Percentiles rank a stretch among this genome's conserved stretches.
Evolutionary conservation across 2,113 vertebrate species (phyloP).

Genomic region (Opisthocomus hoazin): DNA sequence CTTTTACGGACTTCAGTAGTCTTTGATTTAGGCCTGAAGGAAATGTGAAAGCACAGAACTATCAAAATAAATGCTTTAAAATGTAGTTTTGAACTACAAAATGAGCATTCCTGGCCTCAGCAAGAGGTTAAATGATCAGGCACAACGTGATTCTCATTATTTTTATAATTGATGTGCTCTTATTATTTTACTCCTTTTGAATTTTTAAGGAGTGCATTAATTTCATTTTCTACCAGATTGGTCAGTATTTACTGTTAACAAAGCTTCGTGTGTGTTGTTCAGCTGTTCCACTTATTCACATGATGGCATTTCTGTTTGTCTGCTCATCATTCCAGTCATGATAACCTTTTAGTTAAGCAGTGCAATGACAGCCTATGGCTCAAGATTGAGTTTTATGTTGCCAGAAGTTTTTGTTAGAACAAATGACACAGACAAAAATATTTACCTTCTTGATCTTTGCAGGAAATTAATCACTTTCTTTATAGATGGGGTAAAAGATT

Average conservation of each 20-base stretch:
- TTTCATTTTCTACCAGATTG: background rate
- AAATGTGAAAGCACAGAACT: background rate
- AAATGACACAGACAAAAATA: background rate
- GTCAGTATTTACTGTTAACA: background rate
- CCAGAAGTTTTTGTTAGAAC: background rate
- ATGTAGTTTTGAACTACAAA: background rate
- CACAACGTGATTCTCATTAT: background rate
- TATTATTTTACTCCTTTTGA: background rate
- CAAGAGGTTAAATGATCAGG: background rate
- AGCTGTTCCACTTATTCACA: background rate
- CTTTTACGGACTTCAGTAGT: background rate
- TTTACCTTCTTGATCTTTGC: background rate
- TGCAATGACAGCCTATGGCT: background rate
- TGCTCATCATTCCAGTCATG: background rate
- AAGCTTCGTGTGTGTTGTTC: background rate
- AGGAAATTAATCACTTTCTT: background rate
- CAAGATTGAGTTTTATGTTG: background rate
- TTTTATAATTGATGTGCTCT: background rate
- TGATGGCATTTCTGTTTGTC: background rate
- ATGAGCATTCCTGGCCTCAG: background rate
- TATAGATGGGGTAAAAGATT: background rate
- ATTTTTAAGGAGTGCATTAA: background rate
- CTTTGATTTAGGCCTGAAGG: background rate
- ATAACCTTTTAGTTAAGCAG: background rate
- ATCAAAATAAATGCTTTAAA: background rate